Conservation (phyloP, 2,797 vertebrate species). For the Strix occidentalis region DNA sequence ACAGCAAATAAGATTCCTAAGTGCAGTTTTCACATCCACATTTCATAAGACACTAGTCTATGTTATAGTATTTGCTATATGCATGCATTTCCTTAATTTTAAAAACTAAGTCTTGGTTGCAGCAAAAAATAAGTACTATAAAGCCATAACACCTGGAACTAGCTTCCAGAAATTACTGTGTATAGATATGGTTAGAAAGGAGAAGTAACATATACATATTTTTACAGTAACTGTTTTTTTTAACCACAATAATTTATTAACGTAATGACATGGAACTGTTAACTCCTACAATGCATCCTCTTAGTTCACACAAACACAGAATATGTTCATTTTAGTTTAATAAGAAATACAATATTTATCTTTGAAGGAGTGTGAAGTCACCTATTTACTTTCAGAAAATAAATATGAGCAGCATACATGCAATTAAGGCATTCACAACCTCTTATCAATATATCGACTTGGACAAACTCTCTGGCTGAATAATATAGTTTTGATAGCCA, state of each 20-base stretch:
- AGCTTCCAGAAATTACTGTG: background rate
- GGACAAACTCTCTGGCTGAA: background rate
- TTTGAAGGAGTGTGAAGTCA: conserved; percentile 2
- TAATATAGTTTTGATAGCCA: conserved; percentile 41
- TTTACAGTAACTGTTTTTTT: background rate
- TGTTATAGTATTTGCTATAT: background rate
- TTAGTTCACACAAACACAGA: background rate
- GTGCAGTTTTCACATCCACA: background rate
- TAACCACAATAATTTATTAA: background rate
- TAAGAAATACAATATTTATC: background rate
- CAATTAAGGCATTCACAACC: conserved; percentile 11
- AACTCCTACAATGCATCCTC: background rate
- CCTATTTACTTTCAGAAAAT: conserved; percentile 16
- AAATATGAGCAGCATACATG: background rate
- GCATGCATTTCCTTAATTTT: background rate
- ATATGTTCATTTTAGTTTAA: background rate
- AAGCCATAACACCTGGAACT: background rate
- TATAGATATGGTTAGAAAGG: background rate
- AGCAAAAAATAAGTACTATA: background rate
- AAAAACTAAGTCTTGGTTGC: background rate
- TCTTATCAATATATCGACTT: conserved; percentile 22
- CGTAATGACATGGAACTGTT: background rate
- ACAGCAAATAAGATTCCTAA: background rate
- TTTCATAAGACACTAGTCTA: background rate
- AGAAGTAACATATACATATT: background rate